Percentiles rank a stretch among this genome's conserved stretches.
phyloP scores from a whole-genome alignment of 2,888 invertebrate genomes.

The Aspidapion aeneum region DNA sequence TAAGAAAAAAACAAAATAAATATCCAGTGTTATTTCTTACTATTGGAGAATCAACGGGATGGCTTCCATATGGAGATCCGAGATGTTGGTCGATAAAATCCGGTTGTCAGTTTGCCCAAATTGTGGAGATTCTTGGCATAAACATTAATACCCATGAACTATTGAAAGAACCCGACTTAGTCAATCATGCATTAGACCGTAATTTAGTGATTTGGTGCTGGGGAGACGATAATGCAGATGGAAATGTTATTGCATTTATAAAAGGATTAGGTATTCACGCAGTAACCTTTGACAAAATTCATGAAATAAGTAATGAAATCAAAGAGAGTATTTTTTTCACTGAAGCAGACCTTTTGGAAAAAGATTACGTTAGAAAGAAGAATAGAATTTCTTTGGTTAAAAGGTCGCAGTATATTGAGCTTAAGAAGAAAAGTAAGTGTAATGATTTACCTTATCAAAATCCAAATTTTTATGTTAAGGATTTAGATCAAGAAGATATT shows the following conservation, averaged over 20 bases:
- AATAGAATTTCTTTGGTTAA: neutral
- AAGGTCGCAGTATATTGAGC: neutral
- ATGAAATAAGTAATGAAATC: neutral
- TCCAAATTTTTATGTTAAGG: neutral
- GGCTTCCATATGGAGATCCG: constrained; percentile 79
- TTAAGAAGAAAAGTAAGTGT: neutral
- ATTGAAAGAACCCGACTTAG: constrained; percentile 76
- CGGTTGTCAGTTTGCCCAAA: constrained; percentile 77
- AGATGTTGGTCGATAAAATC: constrained; percentile 75
- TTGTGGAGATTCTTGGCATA: constrained; percentile 81
- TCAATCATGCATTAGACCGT: constrained; percentile 31
- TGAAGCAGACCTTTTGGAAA: neutral
- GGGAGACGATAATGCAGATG: neutral
- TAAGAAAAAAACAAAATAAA: constrained; percentile 86
- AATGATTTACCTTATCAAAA: neutral
- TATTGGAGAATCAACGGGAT: constrained; percentile 56
- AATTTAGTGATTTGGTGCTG: neutral
- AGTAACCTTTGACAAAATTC: neutral
- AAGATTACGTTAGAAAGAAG: neutral
- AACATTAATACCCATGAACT: constrained; percentile 92
- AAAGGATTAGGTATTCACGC: neutral
- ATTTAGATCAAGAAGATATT: neutral
- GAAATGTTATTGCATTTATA: neutral
- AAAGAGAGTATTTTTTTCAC: neutral
- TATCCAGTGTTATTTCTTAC: constrained; percentile 96